phyloP scores from a whole-genome alignment of 2,888 invertebrate genomes.

The Mimas tiliae region DNA sequence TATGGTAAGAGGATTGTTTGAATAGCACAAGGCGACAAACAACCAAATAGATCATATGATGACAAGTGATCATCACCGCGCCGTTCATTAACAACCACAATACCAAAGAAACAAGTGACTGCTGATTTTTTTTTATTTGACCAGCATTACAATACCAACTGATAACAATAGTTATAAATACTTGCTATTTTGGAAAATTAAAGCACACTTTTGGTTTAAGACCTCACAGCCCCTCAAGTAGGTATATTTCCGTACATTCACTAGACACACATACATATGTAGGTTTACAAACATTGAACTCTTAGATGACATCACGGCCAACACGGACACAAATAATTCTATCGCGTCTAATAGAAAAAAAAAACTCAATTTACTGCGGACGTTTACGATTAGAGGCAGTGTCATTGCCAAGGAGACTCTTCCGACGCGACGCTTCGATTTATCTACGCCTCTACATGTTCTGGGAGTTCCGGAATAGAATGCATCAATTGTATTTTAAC shows the following conservation, averaged over 20 bases:
- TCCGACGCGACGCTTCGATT: conserved; percentile 25
- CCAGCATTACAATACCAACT: too few species aligned
- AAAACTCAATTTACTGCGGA: conserved; percentile 10
- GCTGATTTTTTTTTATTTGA: too few species aligned
- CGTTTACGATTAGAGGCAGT: conserved; percentile 22
- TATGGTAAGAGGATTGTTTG: too few species aligned
- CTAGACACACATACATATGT: background rate
- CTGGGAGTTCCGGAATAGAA: conserved; percentile 1
- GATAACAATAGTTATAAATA: too few species aligned
- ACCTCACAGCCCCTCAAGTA: too few species aligned
- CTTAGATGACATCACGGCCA: background rate
- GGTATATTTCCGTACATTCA: background rate
- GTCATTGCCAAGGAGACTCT: conserved; percentile 43
- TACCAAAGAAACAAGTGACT: too few species aligned
- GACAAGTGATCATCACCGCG: too few species aligned
- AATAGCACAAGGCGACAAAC: too few species aligned
- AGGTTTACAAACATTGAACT: conserved; percentile 24
- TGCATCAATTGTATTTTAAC: conserved; percentile 2
- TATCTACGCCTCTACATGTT: conserved; percentile 18
- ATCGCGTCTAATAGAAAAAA: conserved; percentile 2
- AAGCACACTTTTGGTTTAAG: too few species aligned
- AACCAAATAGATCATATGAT: too few species aligned
- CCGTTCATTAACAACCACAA: too few species aligned
- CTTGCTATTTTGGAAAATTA: too few species aligned
- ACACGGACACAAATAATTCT: background rate